Conservation (phyloP, 2,113 vertebrate species). For the Synodontis membranacea region DNA sequence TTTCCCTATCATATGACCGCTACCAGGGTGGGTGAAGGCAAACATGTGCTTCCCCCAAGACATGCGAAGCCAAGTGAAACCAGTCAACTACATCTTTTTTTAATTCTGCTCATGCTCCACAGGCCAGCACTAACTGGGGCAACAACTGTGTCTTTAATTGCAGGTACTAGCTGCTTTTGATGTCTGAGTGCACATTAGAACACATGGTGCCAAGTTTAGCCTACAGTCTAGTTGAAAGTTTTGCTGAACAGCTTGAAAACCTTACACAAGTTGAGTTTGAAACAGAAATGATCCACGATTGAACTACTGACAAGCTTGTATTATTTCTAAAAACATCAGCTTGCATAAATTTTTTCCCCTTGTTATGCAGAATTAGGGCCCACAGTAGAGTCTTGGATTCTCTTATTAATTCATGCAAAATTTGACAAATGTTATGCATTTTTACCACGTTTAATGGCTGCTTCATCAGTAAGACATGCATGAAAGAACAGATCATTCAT, state of each 20-base stretch:
- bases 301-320: slow-evolving; percentile 2
- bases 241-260: not conserved
- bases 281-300: not conserved
- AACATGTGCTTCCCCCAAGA: not conserved
- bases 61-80: not conserved
- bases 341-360: not conserved
- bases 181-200: not conserved
- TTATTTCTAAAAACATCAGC: not conserved
- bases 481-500: not conserved
- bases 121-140: not conserved
- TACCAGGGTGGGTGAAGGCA: not conserved
- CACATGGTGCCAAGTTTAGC: not conserved
- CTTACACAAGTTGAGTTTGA: not conserved
- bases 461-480: not conserved
- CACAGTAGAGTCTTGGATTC: not conserved
- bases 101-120: not conserved
- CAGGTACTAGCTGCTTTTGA: not conserved
- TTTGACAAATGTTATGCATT: not conserved
- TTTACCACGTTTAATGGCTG: not conserved
- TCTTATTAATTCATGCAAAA: not conserved
- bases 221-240: not conserved
- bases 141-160: not conserved
- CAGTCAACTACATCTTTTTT: not conserved
- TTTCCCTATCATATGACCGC: not conserved
- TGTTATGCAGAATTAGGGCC: not conserved